Evolutionary conservation across 2,113 vertebrate genomes (phyloP).

Genomic region (Trogon surrucura): DNA sequence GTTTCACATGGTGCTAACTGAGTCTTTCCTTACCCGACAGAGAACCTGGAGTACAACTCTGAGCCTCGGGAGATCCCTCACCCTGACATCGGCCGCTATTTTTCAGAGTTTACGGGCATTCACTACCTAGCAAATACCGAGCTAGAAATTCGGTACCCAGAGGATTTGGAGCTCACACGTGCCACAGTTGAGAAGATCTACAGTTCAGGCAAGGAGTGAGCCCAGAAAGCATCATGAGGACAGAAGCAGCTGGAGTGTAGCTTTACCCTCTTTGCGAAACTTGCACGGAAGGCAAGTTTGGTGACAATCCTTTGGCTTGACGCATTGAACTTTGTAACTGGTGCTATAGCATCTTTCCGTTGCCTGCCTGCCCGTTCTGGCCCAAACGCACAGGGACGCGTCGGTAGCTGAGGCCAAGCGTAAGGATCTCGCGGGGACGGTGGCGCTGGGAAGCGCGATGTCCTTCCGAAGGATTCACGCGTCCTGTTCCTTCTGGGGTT

Average conservation of each 20-base stretch:
- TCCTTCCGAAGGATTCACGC: not conserved
- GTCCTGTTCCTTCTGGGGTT: not conserved
- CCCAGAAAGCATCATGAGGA: not conserved
- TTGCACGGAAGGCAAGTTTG: slow-evolving; percentile 10
- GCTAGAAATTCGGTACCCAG: slow-evolving; percentile 87
- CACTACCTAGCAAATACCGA: slow-evolving; percentile 92
- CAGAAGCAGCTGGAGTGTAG: slow-evolving; percentile 57
- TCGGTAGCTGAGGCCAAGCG: slow-evolving; percentile 19
- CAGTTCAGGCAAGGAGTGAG: slow-evolving; percentile 76
- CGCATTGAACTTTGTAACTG: slow-evolving; percentile 4
- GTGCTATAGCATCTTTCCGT: not conserved
- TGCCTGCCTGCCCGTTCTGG: slow-evolving; percentile 41
- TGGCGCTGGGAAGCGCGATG: not conserved
- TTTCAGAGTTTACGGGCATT: slow-evolving; percentile 85
- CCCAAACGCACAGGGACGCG: slow-evolving; percentile 12
- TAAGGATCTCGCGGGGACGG: slow-evolving; percentile 47
- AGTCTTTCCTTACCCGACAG: slow-evolving; percentile 69
- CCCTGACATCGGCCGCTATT: slow-evolving; percentile 93
- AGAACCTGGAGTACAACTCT: slow-evolving; percentile 91
- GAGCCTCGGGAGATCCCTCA: slow-evolving; percentile 92
- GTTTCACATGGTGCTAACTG: not conserved
- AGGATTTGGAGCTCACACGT: slow-evolving; percentile 84
- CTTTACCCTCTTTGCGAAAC: slow-evolving; percentile 42
- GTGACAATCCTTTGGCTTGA: slow-evolving; percentile 45
- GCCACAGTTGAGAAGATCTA: slow-evolving; percentile 84